phyloP scores from a whole-genome alignment of 2,888 invertebrate genomes.

The Palloptera scutellata region DNA sequence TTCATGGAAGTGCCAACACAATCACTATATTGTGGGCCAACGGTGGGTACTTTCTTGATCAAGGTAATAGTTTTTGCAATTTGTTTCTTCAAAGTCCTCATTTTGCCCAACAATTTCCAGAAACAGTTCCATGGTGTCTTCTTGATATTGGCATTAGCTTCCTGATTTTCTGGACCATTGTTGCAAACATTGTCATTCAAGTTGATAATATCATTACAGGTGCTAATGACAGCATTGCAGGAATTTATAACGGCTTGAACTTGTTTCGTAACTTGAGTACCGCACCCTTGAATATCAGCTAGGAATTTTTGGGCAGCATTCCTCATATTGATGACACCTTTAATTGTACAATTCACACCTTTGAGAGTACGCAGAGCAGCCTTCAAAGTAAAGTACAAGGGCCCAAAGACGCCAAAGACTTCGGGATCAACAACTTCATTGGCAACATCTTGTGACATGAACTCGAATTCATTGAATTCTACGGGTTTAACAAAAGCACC shows the following conservation, averaged over 20 bases:
- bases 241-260: conserved; percentile 45
- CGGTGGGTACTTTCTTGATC: conserved; percentile 45
- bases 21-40: conserved; percentile 32
- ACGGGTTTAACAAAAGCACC: neutral
- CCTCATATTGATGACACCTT: conserved; percentile 44
- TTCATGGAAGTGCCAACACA: conserved; percentile 28
- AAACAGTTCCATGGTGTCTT: conserved; percentile 37
- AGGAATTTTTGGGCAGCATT: conserved; percentile 41
- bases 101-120: conserved; percentile 36
- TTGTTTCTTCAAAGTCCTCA: conserved; percentile 40
- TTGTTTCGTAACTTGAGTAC: conserved; percentile 40
- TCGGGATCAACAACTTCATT: conserved; percentile 14
- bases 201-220: conserved; percentile 43
- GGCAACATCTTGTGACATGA: conserved; percentile 15
- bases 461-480: neutral
- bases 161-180: conserved; percentile 21
- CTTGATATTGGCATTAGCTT: conserved; percentile 28
- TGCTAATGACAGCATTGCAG: conserved; percentile 42
- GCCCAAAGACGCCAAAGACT: conserved; percentile 28
- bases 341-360: conserved; percentile 50
- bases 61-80: conserved; percentile 27
- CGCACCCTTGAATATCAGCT: conserved; percentile 42
- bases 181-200: conserved; percentile 43
- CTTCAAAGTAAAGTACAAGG: conserved; percentile 35
- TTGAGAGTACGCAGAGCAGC: conserved; percentile 43